Conservation (phyloP, 2,113 vertebrate genomes). For the Apteryx owenii region DNA sequence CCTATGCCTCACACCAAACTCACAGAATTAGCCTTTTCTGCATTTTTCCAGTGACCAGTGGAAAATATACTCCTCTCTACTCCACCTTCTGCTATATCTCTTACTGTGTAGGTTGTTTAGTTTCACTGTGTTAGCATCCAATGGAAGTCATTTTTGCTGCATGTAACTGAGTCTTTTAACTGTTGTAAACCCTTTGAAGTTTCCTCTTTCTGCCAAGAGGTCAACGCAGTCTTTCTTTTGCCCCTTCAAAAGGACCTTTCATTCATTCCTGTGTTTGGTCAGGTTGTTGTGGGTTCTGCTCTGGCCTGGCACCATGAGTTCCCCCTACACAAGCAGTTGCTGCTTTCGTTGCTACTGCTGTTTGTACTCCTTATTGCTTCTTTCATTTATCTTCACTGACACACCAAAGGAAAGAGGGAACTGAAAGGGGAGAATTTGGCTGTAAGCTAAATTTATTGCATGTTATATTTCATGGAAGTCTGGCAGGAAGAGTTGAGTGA, state of each 20-base stretch:
- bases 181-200: constrained; percentile 69
- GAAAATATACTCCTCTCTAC: neutral
- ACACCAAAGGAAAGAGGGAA: constrained; percentile 70
- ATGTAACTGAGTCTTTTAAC: constrained; percentile 52
- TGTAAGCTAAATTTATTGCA: constrained; percentile 75
- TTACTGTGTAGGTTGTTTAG: constrained; percentile 38
- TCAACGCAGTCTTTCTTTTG: constrained; percentile 63
- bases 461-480: constrained; percentile 73
- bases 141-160: constrained; percentile 21
- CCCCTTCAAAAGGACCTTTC: constrained; percentile 73
- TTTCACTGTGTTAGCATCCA: constrained; percentile 35
- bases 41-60: neutral
- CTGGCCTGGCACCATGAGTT: constrained; percentile 52
- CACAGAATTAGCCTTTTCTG: neutral
- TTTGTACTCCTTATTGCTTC: constrained; percentile 68
- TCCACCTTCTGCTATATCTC: constrained; percentile 30
- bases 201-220: constrained; percentile 65
- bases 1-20: neutral
- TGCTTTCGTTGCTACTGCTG: constrained; percentile 68
- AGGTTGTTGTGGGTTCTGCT: constrained; percentile 69
- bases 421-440: constrained; percentile 59
- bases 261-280: constrained; percentile 72
- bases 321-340: constrained; percentile 42
- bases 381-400: constrained; percentile 74
- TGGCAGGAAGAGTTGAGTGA: constrained; percentile 69